Evolutionary conservation across 1,140 invertebrate genomes (phyloP).

Genomic region (Leptinotarsa lineolata): DNA sequence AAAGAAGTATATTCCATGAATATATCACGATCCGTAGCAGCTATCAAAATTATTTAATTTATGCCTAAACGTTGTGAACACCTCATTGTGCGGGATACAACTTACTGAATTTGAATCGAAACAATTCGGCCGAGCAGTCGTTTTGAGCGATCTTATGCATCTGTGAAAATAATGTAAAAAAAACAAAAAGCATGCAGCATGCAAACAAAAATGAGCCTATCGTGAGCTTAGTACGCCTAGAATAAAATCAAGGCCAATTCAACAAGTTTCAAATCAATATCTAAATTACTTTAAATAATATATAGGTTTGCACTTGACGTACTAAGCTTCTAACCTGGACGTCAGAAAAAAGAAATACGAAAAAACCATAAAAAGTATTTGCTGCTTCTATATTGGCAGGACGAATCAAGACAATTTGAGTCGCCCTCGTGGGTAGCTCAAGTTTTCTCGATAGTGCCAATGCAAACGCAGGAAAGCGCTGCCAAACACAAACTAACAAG

Average conservation of each 20-base stretch:
- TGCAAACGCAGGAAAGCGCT: constrained; percentile 48
- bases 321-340: constrained; percentile 13
- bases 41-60: background rate
- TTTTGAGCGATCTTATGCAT: constrained; percentile 57
- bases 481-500: constrained; percentile 53
- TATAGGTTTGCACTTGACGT: background rate
- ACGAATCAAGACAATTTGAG: constrained; percentile 29
- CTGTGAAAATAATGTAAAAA: constrained; percentile 51
- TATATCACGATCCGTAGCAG: background rate
- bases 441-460: constrained; percentile 30
- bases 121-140: constrained; percentile 50
- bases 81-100: no score
- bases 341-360: constrained; percentile 20
- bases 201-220: constrained; percentile 41
- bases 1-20: background rate
- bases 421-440: background rate
- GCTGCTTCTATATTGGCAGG: constrained; percentile 48
- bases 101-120: constrained; percentile 17
- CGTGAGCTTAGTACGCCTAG: constrained; percentile 18
- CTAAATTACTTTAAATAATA: background rate
- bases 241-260: background rate
- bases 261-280: background rate
- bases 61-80: background rate
- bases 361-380: constrained; percentile 35
- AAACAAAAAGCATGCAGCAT: constrained; percentile 48